Evolutionary conservation across 2,113 vertebrate genomes (phyloP).

Genomic region (Nibea albiflora): DNA sequence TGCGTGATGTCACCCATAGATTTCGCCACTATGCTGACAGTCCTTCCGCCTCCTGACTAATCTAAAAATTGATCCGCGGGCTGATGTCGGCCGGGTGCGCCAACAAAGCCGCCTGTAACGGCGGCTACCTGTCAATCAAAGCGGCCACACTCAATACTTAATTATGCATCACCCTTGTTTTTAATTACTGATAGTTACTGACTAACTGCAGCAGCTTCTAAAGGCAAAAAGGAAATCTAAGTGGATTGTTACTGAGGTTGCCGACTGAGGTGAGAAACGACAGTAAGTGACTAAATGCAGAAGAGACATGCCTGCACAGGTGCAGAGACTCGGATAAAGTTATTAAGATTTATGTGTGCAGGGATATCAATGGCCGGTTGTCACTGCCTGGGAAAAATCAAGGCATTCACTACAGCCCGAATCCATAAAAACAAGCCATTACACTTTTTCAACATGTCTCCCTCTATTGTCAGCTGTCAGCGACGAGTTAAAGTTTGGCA

Average conservation of each 20-base stretch:
- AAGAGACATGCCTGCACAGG: not conserved
- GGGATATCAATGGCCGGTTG: not conserved
- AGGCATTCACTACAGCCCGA: not conserved
- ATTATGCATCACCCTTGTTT: not conserved
- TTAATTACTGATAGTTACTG: not conserved
- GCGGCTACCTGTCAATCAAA: no score
- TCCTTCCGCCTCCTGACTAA: no score
- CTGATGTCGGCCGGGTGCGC: no score
- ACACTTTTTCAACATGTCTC: not conserved
- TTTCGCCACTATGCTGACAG: no score
- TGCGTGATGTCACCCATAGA: no score
- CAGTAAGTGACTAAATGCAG: not conserved
- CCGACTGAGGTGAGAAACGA: not conserved
- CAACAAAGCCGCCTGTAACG: no score
- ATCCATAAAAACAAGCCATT: slow-evolving; percentile 23
- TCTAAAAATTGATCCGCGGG: no score
- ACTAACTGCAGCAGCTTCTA: not conserved
- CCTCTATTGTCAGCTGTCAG: slow-evolving; percentile 8
- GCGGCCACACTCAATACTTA: no score
- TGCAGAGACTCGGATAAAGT: slow-evolving; percentile 8
- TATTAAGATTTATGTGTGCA: not conserved
- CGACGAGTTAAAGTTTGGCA: slow-evolving; percentile 32
- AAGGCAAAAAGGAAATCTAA: not conserved
- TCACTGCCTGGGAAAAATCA: slow-evolving; percentile 1
- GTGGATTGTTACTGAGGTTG: not conserved